Evolutionary conservation across 1,140 invertebrate species (phyloP).

Genomic region (Steinernema khuongi): DNA sequence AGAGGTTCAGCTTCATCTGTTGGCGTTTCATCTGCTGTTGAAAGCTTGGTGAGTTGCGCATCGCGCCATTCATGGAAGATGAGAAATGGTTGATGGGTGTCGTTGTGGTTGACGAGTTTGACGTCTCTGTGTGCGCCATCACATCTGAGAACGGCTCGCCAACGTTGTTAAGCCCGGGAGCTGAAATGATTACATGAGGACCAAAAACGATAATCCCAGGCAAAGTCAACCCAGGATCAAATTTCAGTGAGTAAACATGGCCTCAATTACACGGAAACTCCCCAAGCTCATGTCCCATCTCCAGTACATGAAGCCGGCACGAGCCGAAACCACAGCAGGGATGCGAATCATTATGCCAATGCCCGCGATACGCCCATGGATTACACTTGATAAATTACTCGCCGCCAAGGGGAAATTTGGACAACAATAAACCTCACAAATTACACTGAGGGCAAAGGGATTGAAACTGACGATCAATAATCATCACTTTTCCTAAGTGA

Average conservation of each 20-base stretch:
- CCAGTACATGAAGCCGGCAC: too few species aligned
- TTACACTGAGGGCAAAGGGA: neutral
- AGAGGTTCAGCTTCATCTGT: neutral
- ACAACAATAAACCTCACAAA: slow-evolving; percentile 4
- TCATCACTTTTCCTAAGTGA: neutral
- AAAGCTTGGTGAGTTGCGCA: slow-evolving; percentile 10
- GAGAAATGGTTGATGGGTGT: neutral
- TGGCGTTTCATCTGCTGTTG: neutral
- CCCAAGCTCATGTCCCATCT: too few species aligned
- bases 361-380: neutral
- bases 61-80: neutral
- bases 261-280: too few species aligned
- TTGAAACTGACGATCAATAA: neutral
- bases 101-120: neutral
- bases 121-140: neutral
- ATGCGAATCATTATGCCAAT: neutral
- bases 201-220: too few species aligned
- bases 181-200: too few species aligned
- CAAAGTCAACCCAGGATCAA: too few species aligned
- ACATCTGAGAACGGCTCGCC: neutral
- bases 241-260: neutral
- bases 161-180: neutral
- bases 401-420: neutral
- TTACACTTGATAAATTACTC: slow-evolving; percentile 10
- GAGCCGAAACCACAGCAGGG: neutral